Base-by-base conservation (phyloP, 2,888 invertebrate species). In the Torymus tubicola region DNA sequence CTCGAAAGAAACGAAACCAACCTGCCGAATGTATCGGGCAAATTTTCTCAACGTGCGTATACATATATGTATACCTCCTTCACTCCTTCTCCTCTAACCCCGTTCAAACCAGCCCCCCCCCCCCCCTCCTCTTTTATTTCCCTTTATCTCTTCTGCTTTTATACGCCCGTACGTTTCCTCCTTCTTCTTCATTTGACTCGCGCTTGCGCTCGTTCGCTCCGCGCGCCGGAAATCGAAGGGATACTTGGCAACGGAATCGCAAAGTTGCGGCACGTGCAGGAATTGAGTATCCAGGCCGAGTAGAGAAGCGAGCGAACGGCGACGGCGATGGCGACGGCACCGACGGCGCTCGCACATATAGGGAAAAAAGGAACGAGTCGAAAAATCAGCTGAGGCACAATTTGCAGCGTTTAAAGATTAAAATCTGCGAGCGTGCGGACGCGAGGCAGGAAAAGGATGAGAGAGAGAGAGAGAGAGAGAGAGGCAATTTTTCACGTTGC, bases 211-310 rank as follows among this genome's bases (percentile, higher is more conserved):
- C 16, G 14, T 8, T 42, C 50, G 67, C 8, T 69, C 52, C 55
- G 14, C 57, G 12, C 55, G 65, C 78, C 82, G 74, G 82, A 80
- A 80, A 80, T 80, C 82, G 80, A 82, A 74, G 78, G 78, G 82
- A 71, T 76, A 69, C 77, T 82, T 77, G 81, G 83, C 82, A 80
- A 60, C 83, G 80, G 71, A 82, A 82, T 82, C 70, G 80, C 82
- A 80, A 80, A 80, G 82, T 82, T 82, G 82, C 82, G 69, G 79
- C 82, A 77, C 82, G 80, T 78, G 77, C 76, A 67, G 73, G 75
- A 79, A 78, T 81, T 72, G 78, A 81, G 78, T 79, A 78, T 81
- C 81, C 81, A 81, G 81, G 78, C 78, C 81, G 82, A 74, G 76
- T 80, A 72, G 61, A n/a, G 63, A 14, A 57, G 31, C 57, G 31